phyloP scores from a whole-genome alignment of 2,888 invertebrate species.

The Vanessa cardui region DNA sequence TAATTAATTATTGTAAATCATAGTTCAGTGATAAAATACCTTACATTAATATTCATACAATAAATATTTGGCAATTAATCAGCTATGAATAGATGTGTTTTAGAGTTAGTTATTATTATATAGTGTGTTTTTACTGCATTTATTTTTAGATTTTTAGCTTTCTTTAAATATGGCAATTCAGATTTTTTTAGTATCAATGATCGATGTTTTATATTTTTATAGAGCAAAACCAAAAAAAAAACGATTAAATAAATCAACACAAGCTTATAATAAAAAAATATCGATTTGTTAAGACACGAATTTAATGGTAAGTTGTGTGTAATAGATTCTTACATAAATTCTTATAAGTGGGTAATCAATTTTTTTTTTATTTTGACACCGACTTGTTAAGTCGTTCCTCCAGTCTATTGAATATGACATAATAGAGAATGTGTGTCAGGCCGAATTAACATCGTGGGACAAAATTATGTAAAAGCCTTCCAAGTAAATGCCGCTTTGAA shows the following conservation, averaged over 20 bases:
- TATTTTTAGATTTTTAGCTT: too few relatives aligned
- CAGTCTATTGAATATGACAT: conserved; percentile 61
- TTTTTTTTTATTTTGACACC: conserved; percentile 48
- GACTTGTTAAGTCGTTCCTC: conserved; percentile 46
- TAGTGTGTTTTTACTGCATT: too few relatives aligned
- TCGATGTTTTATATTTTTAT: neutral
- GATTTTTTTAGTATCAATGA: too few relatives aligned
- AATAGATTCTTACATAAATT: conserved; percentile 53
- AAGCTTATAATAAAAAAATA: neutral
- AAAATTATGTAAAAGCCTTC: conserved; percentile 44
- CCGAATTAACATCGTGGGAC: conserved; percentile 43
- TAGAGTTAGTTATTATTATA: too few relatives aligned
- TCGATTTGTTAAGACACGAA: neutral
- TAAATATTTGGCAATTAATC: too few relatives aligned
- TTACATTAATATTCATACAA: too few relatives aligned
- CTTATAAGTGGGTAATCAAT: conserved; percentile 43
- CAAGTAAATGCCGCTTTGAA: conserved; percentile 22
- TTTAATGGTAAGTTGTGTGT: neutral
- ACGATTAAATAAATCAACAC: neutral
- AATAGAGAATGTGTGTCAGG: conserved; percentile 67
- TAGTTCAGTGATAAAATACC: too few relatives aligned
- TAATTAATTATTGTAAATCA: too few relatives aligned
- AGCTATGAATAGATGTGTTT: too few relatives aligned
- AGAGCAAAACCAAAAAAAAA: neutral
- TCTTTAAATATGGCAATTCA: too few relatives aligned